Percentiles rank a stretch among this genome's conserved stretches.
These are phyloP conservation scores for Bradypodion ventrale DNA, from an alignment of 2,797 vertebrate species.

Conservation along the genomic window DNA sequence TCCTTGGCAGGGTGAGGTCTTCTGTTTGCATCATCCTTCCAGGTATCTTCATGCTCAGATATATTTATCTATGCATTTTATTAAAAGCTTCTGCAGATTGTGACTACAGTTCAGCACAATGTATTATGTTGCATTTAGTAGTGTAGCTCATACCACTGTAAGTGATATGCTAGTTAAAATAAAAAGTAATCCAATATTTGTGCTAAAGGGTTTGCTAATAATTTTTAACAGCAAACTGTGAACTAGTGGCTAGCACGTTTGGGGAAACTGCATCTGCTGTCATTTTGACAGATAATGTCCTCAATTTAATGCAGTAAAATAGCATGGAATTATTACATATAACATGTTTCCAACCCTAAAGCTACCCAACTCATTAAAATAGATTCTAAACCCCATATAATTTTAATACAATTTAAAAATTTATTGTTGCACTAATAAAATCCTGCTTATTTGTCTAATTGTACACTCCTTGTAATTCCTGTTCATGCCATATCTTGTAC, in stretches of 20 bases:
- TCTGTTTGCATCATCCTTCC: slow-evolving; percentile 45
- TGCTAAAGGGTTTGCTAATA: slow-evolving; percentile 18
- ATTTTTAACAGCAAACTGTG: slow-evolving; percentile 25
- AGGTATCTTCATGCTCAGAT: slow-evolving; percentile 46
- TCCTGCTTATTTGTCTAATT: not conserved
- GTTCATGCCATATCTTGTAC: too few species aligned
- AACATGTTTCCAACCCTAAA: not conserved
- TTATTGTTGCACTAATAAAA: not conserved
- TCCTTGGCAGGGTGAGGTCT: slow-evolving; percentile 40
- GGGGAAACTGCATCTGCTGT: slow-evolving; percentile 7
- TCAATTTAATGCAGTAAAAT: slow-evolving; percentile 1
- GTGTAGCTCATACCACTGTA: slow-evolving; percentile 5
- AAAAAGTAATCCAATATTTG: slow-evolving; percentile 27
- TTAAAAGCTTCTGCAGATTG: slow-evolving; percentile 53
- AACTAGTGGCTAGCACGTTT: slow-evolving; percentile 15
- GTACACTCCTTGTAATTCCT: not conserved
- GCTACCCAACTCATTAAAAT: not conserved
- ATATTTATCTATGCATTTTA: slow-evolving; percentile 50
- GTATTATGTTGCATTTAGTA: not conserved
- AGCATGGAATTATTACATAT: not conserved
- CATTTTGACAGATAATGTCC: not conserved
- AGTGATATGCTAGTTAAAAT: not conserved
- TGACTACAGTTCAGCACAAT: slow-evolving; percentile 22
- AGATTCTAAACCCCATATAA: not conserved
- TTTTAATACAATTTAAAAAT: not conserved